A percentile compares a stretch with the other conserved stretches of the same genome.
These are phyloP conservation scores for Microctonus aethiopoides DNA, from an alignment of 2,888 invertebrate species.

Conservation along the genomic window DNA sequence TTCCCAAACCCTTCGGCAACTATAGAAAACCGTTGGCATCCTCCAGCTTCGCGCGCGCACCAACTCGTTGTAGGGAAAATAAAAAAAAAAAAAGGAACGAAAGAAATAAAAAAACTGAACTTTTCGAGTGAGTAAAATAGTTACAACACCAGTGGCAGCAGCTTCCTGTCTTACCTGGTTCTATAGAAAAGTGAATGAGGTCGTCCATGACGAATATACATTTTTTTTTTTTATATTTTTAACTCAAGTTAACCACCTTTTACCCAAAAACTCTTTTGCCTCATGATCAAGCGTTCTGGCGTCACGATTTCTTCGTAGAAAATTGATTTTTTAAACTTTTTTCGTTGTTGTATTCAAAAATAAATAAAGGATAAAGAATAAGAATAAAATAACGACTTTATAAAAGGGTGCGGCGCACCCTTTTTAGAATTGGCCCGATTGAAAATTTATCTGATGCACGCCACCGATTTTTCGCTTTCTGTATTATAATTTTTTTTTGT, in stretches of 20 bases:
- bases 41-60: slow-evolving; percentile 12
- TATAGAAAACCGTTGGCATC: slow-evolving; percentile 39
- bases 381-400: neutral
- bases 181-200: slow-evolving; percentile 2
- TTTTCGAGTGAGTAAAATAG: neutral
- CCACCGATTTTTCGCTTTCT: neutral
- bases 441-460: slow-evolving; percentile 63
- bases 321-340: slow-evolving; percentile 62
- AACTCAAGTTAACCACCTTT: neutral
- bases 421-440: slow-evolving; percentile 63
- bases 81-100: neutral
- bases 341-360: neutral
- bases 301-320: slow-evolving; percentile 35
- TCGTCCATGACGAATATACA: slow-evolving; percentile 3
- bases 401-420: slow-evolving; percentile 16
- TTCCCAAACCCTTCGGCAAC: slow-evolving; percentile 38
- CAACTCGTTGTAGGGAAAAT: slow-evolving; percentile 1
- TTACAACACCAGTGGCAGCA: neutral
- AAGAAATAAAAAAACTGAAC: neutral
- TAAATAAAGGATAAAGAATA: neutral
- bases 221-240: neutral
- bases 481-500: neutral
- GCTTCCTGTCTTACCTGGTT: slow-evolving; percentile 19
- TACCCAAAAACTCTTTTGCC: neutral
- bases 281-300: neutral